Base-by-base conservation (phyloP, 2,888 invertebrate species). In the Abrostola tripartita region DNA sequence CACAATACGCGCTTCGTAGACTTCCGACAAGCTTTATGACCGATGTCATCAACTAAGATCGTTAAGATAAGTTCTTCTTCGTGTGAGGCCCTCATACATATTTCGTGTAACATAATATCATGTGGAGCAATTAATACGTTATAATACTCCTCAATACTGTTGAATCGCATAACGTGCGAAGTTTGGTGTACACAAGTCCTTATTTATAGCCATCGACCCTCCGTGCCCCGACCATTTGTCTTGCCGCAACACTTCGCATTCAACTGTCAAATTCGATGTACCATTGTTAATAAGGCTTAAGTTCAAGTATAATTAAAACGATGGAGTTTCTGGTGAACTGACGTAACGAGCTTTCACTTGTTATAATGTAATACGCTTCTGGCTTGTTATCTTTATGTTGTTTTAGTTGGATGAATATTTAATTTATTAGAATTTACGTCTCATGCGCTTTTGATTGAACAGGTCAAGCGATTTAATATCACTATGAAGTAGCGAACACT, bases 241-340 rank as follows among this genome's bases (percentile, higher is more conserved):
- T 85, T 83, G 66, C 67, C 76, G 78, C 71, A 74, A 80, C 79
- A 79, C 81, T 85, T 78, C 79, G 79, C 81, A 84, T 85, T 86
- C 82, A 84, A 80, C 85, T 87, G 86, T 86, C 88, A 87, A 86
- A 86, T 85, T 84, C 84, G 83, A 85, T 87, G 82, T 85, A 80
- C 61, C 81, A 76, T 82, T 81, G 84, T 84, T 82, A 85, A 82
- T 84, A 81, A 82, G 77, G 76, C 81, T 82, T 77, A 74, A 81
- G 81, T 80, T 81, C 74, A 79, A 81, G 79, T 81, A 79, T 79
- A 81, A 83, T 79, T 80, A 79, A 78, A 76, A 74, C 71, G 67
- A 56, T 71, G 69, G 69, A 72, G 68, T 65, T 74, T 37, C 59
- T 60, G 67, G 67, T 68, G 71, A 72, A 76, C 70, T 64, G 61